phyloP scores from a whole-genome alignment of 2,113 vertebrate genomes.

The Pycnonotus jocosus region DNA sequence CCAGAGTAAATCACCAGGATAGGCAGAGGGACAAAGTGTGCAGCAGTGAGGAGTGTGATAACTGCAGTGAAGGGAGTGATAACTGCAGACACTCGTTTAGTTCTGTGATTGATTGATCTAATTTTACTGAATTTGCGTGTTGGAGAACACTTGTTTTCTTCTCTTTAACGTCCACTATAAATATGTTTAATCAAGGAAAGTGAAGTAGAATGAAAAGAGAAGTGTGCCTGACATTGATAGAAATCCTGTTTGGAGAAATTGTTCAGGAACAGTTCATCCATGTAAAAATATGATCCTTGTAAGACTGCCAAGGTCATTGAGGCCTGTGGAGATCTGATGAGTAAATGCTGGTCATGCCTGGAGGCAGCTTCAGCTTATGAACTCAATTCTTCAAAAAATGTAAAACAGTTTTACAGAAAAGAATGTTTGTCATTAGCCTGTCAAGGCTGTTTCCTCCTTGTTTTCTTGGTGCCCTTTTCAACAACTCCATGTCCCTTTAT shows the following conservation, averaged over 20 bases:
- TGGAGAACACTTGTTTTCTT: constrained; percentile 2
- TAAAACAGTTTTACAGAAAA: constrained; percentile 32
- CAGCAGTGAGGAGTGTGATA: neutral
- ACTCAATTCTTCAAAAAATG: constrained; percentile 56
- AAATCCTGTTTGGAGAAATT: constrained; percentile 69
- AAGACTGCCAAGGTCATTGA: constrained; percentile 75
- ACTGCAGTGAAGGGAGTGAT: neutral
- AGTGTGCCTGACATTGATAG: constrained; percentile 57
- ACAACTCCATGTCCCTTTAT: neutral
- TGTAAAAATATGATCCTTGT: constrained; percentile 76
- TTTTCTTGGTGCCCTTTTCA: constrained; percentile 30
- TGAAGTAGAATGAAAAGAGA: constrained; percentile 43
- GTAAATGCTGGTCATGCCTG: constrained; percentile 63
- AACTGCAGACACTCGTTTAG: neutral
- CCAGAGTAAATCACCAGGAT: neutral
- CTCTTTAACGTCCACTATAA: constrained; percentile 46
- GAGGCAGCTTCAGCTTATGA: constrained; percentile 55
- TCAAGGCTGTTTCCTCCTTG: neutral
- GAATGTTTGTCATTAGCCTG: constrained; percentile 46
- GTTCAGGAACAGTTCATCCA: constrained; percentile 68
- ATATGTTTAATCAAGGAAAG: constrained; percentile 52
- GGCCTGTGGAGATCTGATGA: constrained; percentile 75
- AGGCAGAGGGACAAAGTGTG: neutral
- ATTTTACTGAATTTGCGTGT: neutral
- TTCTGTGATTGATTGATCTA: neutral